Evolutionary conservation across 2,797 vertebrate genomes (phyloP).

Genomic region (Sparidentex hasta): DNA sequence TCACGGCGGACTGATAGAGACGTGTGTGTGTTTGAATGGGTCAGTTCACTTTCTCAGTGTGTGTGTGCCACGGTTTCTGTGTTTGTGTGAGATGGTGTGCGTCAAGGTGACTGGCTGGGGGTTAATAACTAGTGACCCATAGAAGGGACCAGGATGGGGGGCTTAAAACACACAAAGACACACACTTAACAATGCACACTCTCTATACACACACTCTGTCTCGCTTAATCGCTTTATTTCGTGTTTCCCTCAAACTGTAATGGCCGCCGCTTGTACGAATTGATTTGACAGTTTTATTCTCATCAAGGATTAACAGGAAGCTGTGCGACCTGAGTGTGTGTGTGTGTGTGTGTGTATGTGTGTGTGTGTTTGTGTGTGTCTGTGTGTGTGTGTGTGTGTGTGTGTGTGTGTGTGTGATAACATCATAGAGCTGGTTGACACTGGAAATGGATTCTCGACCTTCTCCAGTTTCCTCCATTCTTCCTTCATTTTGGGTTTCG

Average conservation of each 20-base stretch:
- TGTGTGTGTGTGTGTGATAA: slow-evolving; percentile 8
- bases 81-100: slow-evolving; percentile 34
- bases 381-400: not conserved
- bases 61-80: slow-evolving; percentile 14
- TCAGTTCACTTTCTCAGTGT: slow-evolving; percentile 19
- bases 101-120: slow-evolving; percentile 78
- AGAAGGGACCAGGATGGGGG: slow-evolving; percentile 45
- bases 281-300: slow-evolving; percentile 50
- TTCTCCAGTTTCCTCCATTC: not conserved
- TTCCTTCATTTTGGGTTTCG: not conserved
- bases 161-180: slow-evolving; percentile 49
- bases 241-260: slow-evolving; percentile 29
- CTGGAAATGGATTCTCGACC: slow-evolving; percentile 20
- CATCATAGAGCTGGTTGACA: not conserved
- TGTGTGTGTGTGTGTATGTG: not conserved
- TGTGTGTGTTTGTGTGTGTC: slow-evolving; percentile 13
- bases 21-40: slow-evolving; percentile 39
- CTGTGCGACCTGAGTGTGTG: not conserved
- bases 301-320: slow-evolving; percentile 30
- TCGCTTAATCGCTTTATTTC: slow-evolving; percentile 23
- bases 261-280: slow-evolving; percentile 8
- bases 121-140: slow-evolving; percentile 82
- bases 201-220: not conserved
- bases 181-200: slow-evolving; percentile 13
- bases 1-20: slow-evolving; percentile 59